Evolutionary conservation across 2,113 vertebrate species (phyloP).

Genomic region (Apus apus): DNA sequence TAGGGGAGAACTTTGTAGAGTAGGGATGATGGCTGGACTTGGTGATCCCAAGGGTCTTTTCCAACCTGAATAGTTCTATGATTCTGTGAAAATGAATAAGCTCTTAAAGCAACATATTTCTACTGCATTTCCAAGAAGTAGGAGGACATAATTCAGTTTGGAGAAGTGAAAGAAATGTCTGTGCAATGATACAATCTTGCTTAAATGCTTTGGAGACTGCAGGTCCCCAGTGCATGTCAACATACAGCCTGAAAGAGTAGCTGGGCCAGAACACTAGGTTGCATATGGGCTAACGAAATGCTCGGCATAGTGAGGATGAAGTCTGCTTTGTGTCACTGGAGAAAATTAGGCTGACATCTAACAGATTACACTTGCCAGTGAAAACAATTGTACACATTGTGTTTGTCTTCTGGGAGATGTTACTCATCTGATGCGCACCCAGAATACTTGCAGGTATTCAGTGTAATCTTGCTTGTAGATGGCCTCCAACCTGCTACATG

Average conservation of each 20-base stretch:
- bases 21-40: too few relatives aligned
- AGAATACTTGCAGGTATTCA: background rate
- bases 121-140: background rate
- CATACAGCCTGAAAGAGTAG: background rate
- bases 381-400: background rate
- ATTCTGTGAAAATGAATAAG: background rate
- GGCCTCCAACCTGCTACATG: background rate
- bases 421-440: background rate
- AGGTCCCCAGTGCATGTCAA: conserved; percentile 40
- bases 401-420: background rate
- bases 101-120: background rate
- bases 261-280: conserved; percentile 11
- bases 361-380: conserved; percentile 15
- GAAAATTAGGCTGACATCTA: conserved; percentile 41
- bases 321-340: conserved; percentile 42
- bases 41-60: too few relatives aligned
- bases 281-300: background rate
- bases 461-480: background rate
- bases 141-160: background rate
- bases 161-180: conserved; percentile 19
- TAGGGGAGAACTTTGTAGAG: too few relatives aligned
- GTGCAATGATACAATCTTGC: background rate
- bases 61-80: too few relatives aligned
- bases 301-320: background rate
- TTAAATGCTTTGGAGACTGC: conserved; percentile 32